A percentile compares a stretch with the other conserved stretches of the same genome.
phyloP scores from a whole-genome alignment of 1,140 invertebrate genomes.

The Megalonaias nervosa region DNA sequence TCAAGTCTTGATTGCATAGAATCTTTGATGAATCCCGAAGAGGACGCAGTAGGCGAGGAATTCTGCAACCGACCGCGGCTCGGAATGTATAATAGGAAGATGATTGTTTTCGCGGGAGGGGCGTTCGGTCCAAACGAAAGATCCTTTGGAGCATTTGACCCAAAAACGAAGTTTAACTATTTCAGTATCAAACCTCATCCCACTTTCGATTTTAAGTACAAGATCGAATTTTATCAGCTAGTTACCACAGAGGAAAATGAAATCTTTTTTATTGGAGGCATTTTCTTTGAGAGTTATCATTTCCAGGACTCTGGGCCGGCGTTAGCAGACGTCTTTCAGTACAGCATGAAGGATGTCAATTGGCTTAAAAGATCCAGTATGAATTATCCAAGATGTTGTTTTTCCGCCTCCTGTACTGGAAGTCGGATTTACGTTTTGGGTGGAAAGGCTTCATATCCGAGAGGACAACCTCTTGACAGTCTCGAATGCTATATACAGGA shows the following conservation, averaged over 20 bases:
- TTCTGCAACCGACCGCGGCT: constrained; percentile 36
- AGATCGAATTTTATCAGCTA: constrained; percentile 54
- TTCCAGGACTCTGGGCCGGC: constrained; percentile 49
- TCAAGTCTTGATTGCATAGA: neutral
- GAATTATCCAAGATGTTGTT: constrained; percentile 47
- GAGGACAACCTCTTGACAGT: constrained; percentile 38
- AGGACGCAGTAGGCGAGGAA: neutral
- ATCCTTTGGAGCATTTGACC: constrained; percentile 60
- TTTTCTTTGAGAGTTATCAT: constrained; percentile 60
- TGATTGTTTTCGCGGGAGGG: constrained; percentile 62
- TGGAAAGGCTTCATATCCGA: constrained; percentile 51
- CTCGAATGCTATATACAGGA: constrained; percentile 51
- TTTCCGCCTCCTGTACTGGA: constrained; percentile 37
- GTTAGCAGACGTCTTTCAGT: constrained; percentile 43
- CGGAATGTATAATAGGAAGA: constrained; percentile 57
- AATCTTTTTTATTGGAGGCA: constrained; percentile 59
- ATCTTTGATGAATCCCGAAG: neutral
- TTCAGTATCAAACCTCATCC: constrained; percentile 53
- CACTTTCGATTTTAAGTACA: constrained; percentile 61
- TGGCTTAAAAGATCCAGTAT: constrained; percentile 47
- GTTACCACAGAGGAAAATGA: constrained; percentile 42
- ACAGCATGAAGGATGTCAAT: constrained; percentile 38
- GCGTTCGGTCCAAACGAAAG: constrained; percentile 31
- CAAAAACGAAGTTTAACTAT: constrained; percentile 52
- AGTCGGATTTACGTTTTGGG: constrained; percentile 55